Evolutionary conservation across 2,888 invertebrate genomes (phyloP).

Genomic region (Busseola fusca): DNA sequence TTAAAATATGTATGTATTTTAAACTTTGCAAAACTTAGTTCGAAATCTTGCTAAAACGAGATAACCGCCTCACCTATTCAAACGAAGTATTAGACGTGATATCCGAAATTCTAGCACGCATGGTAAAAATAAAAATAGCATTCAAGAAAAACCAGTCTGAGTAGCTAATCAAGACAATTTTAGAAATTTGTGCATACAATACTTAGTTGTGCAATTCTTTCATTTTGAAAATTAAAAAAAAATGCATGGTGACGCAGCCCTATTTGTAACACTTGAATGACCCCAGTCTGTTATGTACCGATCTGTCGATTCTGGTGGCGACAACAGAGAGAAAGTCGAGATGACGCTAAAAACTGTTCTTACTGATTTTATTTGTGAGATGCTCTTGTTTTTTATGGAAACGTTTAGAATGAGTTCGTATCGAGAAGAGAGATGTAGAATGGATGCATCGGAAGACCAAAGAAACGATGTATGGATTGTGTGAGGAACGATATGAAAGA

Average conservation of each 20-base stretch:
- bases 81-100: neutral
- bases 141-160: neutral
- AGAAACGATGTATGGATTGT: neutral
- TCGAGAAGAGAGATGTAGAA: neutral
- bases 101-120: neutral
- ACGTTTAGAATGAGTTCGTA: neutral
- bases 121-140: neutral
- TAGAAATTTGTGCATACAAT: no score
- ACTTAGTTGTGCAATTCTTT: no score
- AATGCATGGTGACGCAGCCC: slow-evolving; percentile 26
- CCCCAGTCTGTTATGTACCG: slow-evolving; percentile 43
- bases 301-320: slow-evolving; percentile 41
- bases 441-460: neutral
- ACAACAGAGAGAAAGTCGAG: slow-evolving; percentile 58
- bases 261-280: slow-evolving; percentile 61
- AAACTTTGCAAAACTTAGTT: neutral
- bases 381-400: neutral
- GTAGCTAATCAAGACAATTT: no score
- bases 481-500: neutral
- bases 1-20: neutral
- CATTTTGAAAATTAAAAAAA: neutral
- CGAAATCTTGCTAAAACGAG: neutral
- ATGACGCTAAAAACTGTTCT: slow-evolving; percentile 45
- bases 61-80: neutral
- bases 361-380: slow-evolving; percentile 23